phyloP scores from a whole-genome alignment of 2,888 invertebrate species.

The Nematopogon swammerdamellus region DNA sequence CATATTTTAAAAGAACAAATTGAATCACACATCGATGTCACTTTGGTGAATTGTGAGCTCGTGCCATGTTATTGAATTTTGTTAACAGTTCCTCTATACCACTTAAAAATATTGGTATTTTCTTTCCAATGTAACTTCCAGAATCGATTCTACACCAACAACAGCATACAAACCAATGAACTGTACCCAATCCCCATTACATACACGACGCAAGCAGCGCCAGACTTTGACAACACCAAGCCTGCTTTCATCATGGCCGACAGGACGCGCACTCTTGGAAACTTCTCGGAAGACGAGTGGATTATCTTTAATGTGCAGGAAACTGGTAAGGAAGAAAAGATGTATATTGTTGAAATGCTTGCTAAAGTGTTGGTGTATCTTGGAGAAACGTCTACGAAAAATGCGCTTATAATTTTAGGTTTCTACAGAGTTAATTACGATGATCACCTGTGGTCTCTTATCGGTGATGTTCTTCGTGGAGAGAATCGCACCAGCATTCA shows the following conservation, averaged over 20 bases:
- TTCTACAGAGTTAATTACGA: conserved; percentile 68
- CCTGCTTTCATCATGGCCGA: conserved; percentile 34
- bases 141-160: conserved; percentile 37
- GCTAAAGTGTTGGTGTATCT: neutral
- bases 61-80: too few relatives aligned
- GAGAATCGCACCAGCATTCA: conserved; percentile 50
- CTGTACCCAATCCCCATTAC: conserved; percentile 43
- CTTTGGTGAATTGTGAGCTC: too few relatives aligned
- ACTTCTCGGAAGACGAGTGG: conserved; percentile 34
- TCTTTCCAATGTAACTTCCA: too few relatives aligned
- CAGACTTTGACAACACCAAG: conserved; percentile 29
- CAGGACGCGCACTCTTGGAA: conserved; percentile 17
- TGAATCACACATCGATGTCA: too few relatives aligned
- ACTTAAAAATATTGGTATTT: too few relatives aligned
- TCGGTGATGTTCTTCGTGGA: conserved; percentile 37
- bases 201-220: conserved; percentile 24
- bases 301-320: conserved; percentile 59
- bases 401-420: conserved; percentile 39
- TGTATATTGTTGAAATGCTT: neutral
- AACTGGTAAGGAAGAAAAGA: conserved; percentile 55
- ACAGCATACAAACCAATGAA: conserved; percentile 26
- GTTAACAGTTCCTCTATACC: too few relatives aligned
- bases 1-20: too few relatives aligned
- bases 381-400: neutral
- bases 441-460: conserved; percentile 43